These are phyloP conservation scores for Discoglossus pictus DNA, from an alignment of 2,797 vertebrate genomes.

Conservation along the genomic window DNA sequence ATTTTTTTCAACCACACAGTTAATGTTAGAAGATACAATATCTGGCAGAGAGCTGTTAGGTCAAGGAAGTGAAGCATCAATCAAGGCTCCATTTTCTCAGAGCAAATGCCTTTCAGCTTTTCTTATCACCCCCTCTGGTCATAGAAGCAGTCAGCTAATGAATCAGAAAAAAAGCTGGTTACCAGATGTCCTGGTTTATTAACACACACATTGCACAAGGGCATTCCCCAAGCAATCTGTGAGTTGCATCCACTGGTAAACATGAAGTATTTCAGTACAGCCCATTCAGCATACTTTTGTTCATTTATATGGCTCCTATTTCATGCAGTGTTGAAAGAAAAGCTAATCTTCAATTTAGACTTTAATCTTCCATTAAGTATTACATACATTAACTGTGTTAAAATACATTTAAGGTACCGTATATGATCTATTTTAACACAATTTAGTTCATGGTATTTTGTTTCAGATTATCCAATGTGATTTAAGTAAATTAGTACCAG, in stretches of 20 bases:
- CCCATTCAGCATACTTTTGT: constrained; percentile 54
- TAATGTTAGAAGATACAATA: constrained; percentile 29
- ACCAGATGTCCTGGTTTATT: constrained; percentile 88
- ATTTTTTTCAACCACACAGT: neutral
- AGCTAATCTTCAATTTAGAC: constrained; percentile 46
- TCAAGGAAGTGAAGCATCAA: constrained; percentile 61
- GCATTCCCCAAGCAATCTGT: constrained; percentile 73
- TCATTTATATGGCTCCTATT: constrained; percentile 54
- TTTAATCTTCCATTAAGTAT: constrained; percentile 36
- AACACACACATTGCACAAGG: constrained; percentile 69
- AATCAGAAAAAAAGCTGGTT: constrained; percentile 89
- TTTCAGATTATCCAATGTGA: no score
- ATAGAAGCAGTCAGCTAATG: constrained; percentile 79
- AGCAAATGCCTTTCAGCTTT: constrained; percentile 67
- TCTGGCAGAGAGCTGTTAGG: constrained; percentile 31
- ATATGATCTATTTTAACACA: constrained; percentile 75
- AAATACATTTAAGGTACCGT: constrained; percentile 58
- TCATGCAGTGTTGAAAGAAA: constrained; percentile 42
- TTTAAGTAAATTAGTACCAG: no score
- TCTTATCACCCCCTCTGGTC: constrained; percentile 70
- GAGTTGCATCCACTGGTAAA: constrained; percentile 60
- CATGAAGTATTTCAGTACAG: constrained; percentile 53
- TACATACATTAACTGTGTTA: neutral
- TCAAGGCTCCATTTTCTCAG: constrained; percentile 65
- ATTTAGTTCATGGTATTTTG: no score